Conservation (phyloP, 2,888 invertebrate species). For the Stenolophus ochropezus region DNA sequence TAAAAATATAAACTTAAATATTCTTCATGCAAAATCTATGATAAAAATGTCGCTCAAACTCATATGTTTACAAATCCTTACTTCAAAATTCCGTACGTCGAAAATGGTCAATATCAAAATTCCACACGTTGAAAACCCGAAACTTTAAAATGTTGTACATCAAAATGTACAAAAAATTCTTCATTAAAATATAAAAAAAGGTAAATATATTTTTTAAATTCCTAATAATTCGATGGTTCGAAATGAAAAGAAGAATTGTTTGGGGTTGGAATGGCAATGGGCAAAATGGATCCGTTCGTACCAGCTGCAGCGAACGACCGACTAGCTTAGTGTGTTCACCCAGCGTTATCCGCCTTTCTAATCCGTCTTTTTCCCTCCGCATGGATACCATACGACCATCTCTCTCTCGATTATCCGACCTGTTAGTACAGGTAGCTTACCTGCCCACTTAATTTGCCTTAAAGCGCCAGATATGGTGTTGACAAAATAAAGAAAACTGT, state of each 20-base stretch:
- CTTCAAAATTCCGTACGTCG: too few species aligned
- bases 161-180: too few species aligned
- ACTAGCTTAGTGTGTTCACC: slow-evolving; percentile 30
- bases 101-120: too few species aligned
- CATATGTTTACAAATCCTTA: too few species aligned
- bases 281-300: background rate
- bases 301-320: slow-evolving; percentile 53
- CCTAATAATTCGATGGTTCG: too few species aligned
- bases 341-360: slow-evolving; percentile 42
- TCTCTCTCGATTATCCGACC: slow-evolving; percentile 34
- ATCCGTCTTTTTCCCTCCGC: slow-evolving; percentile 25
- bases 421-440: slow-evolving; percentile 34
- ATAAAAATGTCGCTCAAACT: too few species aligned
- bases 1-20: too few species aligned
- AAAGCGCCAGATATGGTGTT: slow-evolving; percentile 10
- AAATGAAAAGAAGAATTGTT: background rate
- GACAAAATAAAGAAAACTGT: slow-evolving; percentile 39
- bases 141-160: too few species aligned
- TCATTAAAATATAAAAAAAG: too few species aligned
- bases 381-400: background rate
- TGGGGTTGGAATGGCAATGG: background rate
- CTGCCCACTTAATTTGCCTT: slow-evolving; percentile 27
- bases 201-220: too few species aligned
- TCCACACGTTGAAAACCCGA: too few species aligned
- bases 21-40: too few species aligned